Evolutionary conservation across 2,888 invertebrate genomes (phyloP), one percentile per base, ranked within the genome.

Genomic region (Onthophagus sagittarius): DNA sequence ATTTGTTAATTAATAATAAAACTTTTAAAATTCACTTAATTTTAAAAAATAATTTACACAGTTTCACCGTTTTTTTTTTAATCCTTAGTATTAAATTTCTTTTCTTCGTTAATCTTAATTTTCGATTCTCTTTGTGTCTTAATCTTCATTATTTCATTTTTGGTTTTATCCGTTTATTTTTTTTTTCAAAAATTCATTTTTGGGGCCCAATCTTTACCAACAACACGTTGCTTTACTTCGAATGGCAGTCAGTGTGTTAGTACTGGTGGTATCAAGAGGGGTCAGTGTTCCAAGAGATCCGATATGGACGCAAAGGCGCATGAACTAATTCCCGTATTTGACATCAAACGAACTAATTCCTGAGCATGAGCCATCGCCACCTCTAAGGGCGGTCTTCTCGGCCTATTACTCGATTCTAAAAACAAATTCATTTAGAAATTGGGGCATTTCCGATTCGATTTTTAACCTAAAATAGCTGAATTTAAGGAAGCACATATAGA

Each of bases 401-500:
- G 93, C 88, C 95, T 91, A 87, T 94, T 95, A 86, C 93, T 93
- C 81, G 95, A 94, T 88, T 97, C 98, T 97, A 88, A n/a, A 83
- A 81, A 72, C 31, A 77, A 72, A 71, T 70, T 75, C 65, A 32
- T 13, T 6, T 32, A 70, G 2, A n/a, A 69, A 69, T 69, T 14
- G 23, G n/a, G n/a, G n/a, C n/a, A n/a, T n/a, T n/a, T n/a, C 5
- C 7, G 65, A 13, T 15, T n/a, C 11, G 23, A 9, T 53, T 53
- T 81, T 85, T 85, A 85, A 97, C 98, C 97, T 87, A 98, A 90
- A 87, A 99, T 98, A 85, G 98, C 98, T 82, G 98, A 97, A 88
- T 99, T 99, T 81, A 99, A 92, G 83, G 96, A 94, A 82, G 96
- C 95, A 89, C 97, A 97, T 75, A 98, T 94, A 72, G 94, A 93